phyloP scores from a whole-genome alignment of 2,113 vertebrate species.

The Lepus americanus region DNA sequence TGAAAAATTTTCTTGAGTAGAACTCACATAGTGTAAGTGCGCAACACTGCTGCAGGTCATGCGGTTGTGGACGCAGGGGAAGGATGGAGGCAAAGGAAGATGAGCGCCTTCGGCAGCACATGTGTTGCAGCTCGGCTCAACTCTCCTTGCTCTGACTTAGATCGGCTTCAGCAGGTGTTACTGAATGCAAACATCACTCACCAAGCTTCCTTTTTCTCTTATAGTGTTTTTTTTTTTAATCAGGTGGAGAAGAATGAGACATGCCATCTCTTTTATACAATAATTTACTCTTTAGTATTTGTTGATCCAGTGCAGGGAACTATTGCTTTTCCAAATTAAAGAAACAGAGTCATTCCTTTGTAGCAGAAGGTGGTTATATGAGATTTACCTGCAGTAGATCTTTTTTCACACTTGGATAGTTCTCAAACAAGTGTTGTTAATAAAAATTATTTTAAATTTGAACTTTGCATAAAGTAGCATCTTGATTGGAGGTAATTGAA shows the following conservation, averaged over 20 bases:
- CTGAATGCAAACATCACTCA: not conserved
- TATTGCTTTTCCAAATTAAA: not conserved
- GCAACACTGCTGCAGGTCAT: not conserved
- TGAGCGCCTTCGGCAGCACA: too few species aligned
- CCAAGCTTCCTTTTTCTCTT: not conserved
- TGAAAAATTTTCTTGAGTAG: not conserved
- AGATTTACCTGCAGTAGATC: not conserved
- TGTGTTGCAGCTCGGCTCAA: not conserved
- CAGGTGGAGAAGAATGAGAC: not conserved
- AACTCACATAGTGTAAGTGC: not conserved
- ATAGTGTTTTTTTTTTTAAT: not conserved
- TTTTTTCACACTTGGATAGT: not conserved
- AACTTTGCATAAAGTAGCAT: conserved; percentile 2
- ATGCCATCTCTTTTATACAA: not conserved
- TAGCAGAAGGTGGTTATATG: not conserved
- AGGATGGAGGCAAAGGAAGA: not conserved
- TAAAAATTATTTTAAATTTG: conserved; percentile 29
- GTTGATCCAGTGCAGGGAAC: not conserved
- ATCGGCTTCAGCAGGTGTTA: not conserved
- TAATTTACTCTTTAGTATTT: not conserved
- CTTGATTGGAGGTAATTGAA: not conserved
- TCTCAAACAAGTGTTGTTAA: not conserved
- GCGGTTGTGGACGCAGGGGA: not conserved
- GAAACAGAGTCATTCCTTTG: not conserved
- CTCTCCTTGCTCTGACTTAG: not conserved